Conservation (phyloP, 2,797 vertebrate genomes). For the Hafferia zeledoni region DNA sequence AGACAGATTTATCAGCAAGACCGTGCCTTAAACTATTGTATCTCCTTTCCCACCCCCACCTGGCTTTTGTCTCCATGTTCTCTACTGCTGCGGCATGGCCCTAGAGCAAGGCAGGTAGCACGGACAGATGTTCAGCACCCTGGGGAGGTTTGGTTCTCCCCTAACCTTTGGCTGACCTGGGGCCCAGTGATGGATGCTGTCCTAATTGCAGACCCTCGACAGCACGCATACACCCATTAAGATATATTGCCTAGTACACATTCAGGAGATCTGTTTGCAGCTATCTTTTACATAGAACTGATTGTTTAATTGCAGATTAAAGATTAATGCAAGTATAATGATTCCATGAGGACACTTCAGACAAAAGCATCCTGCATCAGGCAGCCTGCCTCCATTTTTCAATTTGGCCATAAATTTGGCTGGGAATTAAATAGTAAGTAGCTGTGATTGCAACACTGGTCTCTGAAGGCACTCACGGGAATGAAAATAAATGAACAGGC, state of each 20-base stretch:
- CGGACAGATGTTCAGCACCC: slow-evolving; percentile 66
- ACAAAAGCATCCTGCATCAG: slow-evolving; percentile 79
- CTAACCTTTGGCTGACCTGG: slow-evolving; percentile 76
- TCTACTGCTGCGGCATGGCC: not conserved
- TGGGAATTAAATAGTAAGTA: slow-evolving; percentile 89
- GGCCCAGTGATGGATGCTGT: slow-evolving; percentile 72
- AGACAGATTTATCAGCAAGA: slow-evolving; percentile 64
- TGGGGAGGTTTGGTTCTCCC: slow-evolving; percentile 59
- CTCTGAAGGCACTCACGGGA: slow-evolving; percentile 85
- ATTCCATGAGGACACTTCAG: slow-evolving; percentile 82
- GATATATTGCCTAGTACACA: slow-evolving; percentile 75
- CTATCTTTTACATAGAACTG: slow-evolving; percentile 83
- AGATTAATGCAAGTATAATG: slow-evolving; percentile 86
- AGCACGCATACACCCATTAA: slow-evolving; percentile 54
- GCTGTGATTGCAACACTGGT: slow-evolving; percentile 85
- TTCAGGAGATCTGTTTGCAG: slow-evolving; percentile 78
- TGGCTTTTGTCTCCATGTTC: not conserved
- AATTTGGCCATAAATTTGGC: slow-evolving; percentile 88
- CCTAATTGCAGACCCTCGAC: slow-evolving; percentile 71
- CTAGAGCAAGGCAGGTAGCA: slow-evolving; percentile 52
- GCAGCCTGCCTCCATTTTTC: slow-evolving; percentile 86
- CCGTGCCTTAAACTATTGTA: slow-evolving; percentile 58
- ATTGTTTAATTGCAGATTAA: slow-evolving; percentile 91
- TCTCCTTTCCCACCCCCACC: not conserved
- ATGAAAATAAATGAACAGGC: slow-evolving; percentile 92